Conservation (phyloP, 2,797 vertebrate genomes). For the Sparus aurata region DNA sequence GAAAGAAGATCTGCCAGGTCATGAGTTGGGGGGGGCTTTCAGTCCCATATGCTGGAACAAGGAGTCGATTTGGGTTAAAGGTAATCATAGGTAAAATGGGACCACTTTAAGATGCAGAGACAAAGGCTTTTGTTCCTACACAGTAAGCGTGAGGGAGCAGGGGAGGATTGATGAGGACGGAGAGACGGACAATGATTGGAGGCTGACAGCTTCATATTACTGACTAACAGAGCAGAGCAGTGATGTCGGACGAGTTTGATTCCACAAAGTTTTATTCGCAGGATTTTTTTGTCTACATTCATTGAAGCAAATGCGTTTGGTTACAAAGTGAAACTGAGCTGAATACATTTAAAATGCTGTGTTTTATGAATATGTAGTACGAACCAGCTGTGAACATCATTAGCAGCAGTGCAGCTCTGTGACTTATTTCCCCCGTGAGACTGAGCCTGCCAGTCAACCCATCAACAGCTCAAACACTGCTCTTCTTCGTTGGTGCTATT, state of each 20-base stretch:
- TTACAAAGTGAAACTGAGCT: background rate
- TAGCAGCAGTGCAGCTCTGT: no score
- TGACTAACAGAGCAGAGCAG: background rate
- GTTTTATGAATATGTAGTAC: constrained; percentile 13
- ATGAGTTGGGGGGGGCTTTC: no score
- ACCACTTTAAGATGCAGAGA: no score
- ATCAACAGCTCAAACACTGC: background rate
- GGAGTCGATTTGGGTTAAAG: no score
- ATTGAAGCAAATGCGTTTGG: constrained; percentile 5
- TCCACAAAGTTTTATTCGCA: background rate
- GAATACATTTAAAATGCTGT: background rate
- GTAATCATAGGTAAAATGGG: no score
- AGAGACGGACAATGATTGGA: background rate
- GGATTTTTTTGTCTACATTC: background rate
- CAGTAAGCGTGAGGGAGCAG: no score
- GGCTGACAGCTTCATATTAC: background rate
- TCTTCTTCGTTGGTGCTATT: background rate
- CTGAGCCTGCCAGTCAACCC: background rate
- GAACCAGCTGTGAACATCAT: constrained; percentile 22
- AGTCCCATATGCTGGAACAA: no score
- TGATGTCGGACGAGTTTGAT: background rate
- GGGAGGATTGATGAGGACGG: background rate
- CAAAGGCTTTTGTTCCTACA: no score
- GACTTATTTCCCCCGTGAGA: background rate
- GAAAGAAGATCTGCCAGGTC: no score